Evolutionary conservation across 1,140 invertebrate species (phyloP), one percentile per base, ranked within the genome.

Genomic region (Drosophila albomicans): DNA sequence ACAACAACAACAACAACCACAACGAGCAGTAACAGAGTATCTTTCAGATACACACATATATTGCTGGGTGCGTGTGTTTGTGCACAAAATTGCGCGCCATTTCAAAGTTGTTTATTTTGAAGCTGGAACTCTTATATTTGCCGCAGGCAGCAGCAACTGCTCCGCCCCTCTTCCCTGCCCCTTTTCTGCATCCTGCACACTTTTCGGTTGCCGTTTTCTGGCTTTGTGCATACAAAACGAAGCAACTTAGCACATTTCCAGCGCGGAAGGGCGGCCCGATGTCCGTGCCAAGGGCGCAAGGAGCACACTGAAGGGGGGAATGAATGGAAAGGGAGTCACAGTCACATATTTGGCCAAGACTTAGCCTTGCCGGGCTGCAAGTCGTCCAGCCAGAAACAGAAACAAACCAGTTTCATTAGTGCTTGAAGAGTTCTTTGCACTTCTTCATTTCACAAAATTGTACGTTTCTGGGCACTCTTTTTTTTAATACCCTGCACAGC

Each of bases 241-340:
- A 65, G 74, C 78, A 85, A 85, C 67, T 85, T 86, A 86, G 79
- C 78, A 85, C 82, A 85, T 75, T 86, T 85, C 69, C 79, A 81
- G 77, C 66, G 57, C 43, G 43, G 52, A 56, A 56, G 52, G 52
- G 52, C 52, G 15, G 20, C 20, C 49, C 5, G 20, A 10, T n/a
- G 7, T n/a, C 11, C 30, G 7, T 11, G 6, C 30, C n/a, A 16
- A 63, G 46, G 4, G 46, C 16, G 28, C 28, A 5, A 16, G 10
- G 15, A 11, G 11, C 38, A 45, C 5, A 45, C 5, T 1, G 1
- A 13, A 11, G 43, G 20, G 10, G 46, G 15, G 1, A 0, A 11
- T 1, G 43, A 28, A 43, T 1, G 25, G 57, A 28, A 20, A 13
- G 49, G 52, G 32, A 45, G 35, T 45, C 20, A 72, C 54, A 65